A percentile compares a stretch with the other conserved stretches of the same genome.
Conservation (phyloP, 2,113 vertebrate species). For the Atherinomorus stipes region DNA sequence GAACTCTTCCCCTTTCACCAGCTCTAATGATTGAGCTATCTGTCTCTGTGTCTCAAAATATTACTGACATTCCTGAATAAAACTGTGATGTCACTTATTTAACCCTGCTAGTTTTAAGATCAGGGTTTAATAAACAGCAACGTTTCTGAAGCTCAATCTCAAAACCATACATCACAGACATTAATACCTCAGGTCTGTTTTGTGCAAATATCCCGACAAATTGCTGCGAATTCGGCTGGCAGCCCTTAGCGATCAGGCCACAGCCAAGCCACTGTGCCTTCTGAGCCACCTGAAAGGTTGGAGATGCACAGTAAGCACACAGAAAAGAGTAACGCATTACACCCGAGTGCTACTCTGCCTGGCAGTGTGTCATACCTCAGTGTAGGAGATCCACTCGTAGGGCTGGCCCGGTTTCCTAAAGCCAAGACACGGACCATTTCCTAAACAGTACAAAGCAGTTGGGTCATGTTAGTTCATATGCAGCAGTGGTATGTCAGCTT, state of each 20-base stretch:
- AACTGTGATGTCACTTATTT: no score
- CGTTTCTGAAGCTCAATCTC: background rate
- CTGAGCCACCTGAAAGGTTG: slow-evolving; percentile 76
- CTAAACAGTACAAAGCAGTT: slow-evolving; percentile 53
- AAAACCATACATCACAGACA: background rate
- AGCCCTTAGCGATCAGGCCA: slow-evolving; percentile 82
- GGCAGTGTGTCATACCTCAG: slow-evolving; percentile 70
- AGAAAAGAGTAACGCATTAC: background rate
- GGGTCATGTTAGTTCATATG: background rate
- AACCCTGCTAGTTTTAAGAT: no score
- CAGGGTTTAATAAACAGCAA: no score
- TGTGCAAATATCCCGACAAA: slow-evolving; percentile 84
- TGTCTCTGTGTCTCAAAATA: no score
- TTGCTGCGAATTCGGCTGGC: slow-evolving; percentile 78
- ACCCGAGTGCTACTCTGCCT: background rate
- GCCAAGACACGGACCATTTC: slow-evolving; percentile 81
- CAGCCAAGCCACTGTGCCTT: slow-evolving; percentile 81
- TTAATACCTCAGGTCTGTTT: slow-evolving; percentile 84
- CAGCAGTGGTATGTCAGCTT: no score
- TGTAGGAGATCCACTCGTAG: slow-evolving; percentile 86
- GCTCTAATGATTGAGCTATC: no score
- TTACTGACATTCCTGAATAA: no score
- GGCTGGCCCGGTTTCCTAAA: slow-evolving; percentile 81
- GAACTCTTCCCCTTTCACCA: background rate
- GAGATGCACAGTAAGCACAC: slow-evolving; percentile 23